Evolutionary conservation across 2,888 invertebrate genomes (phyloP).

Genomic region (Ceratothoa steindachneri): DNA sequence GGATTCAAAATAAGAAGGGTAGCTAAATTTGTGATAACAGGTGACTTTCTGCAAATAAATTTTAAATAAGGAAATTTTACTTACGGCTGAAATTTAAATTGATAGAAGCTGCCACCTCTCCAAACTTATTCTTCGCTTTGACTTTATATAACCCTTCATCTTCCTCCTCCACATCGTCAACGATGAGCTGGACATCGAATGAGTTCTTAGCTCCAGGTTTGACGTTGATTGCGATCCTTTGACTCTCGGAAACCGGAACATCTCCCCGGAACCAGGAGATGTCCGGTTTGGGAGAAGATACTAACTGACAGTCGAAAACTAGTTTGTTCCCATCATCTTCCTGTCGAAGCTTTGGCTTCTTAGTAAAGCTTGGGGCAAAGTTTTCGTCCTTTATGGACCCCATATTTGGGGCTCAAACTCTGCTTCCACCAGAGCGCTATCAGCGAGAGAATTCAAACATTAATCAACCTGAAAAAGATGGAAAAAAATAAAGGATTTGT

Average conservation of each 20-base stretch:
- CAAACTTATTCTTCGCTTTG: constrained; percentile 93
- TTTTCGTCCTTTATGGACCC: constrained; percentile 82
- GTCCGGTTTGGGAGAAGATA: constrained; percentile 81
- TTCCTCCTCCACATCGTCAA: constrained; percentile 92
- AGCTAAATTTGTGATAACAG: too few species aligned
- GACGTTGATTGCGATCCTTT: constrained; percentile 47
- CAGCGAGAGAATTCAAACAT: constrained; percentile 26
- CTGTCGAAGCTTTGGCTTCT: constrained; percentile 93
- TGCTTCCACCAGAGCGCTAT: constrained; percentile 25
- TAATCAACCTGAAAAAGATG: constrained; percentile 30
- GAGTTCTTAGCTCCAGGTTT: constrained; percentile 62
- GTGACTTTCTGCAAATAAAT: too few species aligned
- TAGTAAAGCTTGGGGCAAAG: constrained; percentile 96
- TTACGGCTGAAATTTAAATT: constrained; percentile 97
- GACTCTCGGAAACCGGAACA: constrained; percentile 34
- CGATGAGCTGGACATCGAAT: constrained; percentile 85
- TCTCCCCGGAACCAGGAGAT: constrained; percentile 60
- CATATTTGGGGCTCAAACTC: constrained; percentile 29
- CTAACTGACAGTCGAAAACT: constrained; percentile 87
- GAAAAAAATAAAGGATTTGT: not conserved
- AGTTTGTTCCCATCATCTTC: constrained; percentile 93
- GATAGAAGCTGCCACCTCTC: constrained; percentile 93
- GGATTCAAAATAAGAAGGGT: too few species aligned
- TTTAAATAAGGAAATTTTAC: constrained; percentile 60
- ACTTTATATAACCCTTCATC: constrained; percentile 95